Conservation (phyloP, 2,113 vertebrate genomes). For the Anguilla rostrata region DNA sequence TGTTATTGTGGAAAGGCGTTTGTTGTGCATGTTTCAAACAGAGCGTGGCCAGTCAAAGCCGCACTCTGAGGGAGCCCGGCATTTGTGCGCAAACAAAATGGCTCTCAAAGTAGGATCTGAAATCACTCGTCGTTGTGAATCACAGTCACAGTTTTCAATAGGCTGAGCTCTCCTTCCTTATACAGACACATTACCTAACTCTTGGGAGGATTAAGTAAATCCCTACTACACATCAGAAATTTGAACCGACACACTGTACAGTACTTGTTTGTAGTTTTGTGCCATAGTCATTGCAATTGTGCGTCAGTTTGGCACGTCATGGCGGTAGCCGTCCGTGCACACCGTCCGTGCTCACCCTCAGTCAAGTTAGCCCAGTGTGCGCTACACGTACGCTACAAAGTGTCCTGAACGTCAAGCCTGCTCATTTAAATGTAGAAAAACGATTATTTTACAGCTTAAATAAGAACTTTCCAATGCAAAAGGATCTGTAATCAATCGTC, state of each 20-base stretch:
- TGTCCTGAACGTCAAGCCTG: no score
- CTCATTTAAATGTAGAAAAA: no score
- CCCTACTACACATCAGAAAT: not conserved
- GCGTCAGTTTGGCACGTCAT: not conserved
- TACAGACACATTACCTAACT: not conserved
- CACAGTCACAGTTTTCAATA: not conserved
- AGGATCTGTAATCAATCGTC: not conserved
- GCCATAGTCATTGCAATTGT: no score
- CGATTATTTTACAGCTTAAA: no score
- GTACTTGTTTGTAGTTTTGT: not conserved
- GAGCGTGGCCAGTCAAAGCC: not conserved
- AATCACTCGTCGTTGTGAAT: not conserved
- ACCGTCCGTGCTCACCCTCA: no score
- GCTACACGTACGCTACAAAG: no score
- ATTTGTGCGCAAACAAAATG: no score
- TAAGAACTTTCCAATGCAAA: no score
- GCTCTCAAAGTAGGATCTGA: not conserved
- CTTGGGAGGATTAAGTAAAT: not conserved
- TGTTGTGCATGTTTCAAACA: not conserved
- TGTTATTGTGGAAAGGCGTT: not conserved
- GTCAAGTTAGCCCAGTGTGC: no score
- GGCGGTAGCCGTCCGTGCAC: not conserved
- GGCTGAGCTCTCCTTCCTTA: not conserved
- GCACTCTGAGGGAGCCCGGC: not conserved
- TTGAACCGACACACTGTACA: not conserved